Evolutionary conservation across 2,113 vertebrate genomes (phyloP).

Genomic region (Trogon melanurus): DNA sequence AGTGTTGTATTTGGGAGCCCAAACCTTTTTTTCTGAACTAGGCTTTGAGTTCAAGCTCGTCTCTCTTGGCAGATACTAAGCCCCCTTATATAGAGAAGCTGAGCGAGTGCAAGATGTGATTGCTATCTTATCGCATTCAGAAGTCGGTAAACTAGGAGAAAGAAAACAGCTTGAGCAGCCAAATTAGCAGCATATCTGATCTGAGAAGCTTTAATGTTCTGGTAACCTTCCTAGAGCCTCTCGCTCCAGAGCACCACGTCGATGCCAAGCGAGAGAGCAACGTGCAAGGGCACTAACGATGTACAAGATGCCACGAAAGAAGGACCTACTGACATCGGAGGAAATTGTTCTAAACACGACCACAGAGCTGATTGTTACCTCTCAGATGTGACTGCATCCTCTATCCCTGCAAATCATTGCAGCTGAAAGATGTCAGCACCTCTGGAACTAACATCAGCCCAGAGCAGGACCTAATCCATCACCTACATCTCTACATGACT

Average conservation of each 20-base stretch:
- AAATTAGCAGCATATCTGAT: not conserved
- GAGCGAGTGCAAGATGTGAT: slow-evolving; percentile 13
- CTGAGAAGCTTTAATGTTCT: not conserved
- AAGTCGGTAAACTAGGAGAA: not conserved
- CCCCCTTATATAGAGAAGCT: slow-evolving; percentile 20
- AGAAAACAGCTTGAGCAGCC: not conserved
- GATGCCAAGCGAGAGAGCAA: not conserved
- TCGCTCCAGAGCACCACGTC: not conserved
- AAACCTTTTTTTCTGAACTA: not conserved
- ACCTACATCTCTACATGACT: rapidly evolving
- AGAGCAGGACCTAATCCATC: not conserved
- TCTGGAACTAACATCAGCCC: not conserved
- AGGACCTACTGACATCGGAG: not conserved
- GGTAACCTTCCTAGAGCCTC: not conserved
- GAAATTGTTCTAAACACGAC: not conserved
- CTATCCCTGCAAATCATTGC: not conserved
- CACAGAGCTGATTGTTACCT: not conserved
- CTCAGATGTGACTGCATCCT: not conserved
- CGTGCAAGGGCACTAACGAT: not conserved
- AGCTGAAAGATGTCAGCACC: not conserved
- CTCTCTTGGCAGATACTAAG: not conserved
- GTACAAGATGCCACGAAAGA: rapidly evolving
- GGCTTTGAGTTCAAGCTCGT: not conserved
- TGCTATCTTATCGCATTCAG: slow-evolving; percentile 30
- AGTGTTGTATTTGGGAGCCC: not conserved